Evolutionary conservation across 2,888 invertebrate genomes (phyloP), one percentile per base, ranked within the genome.

Genomic region (Bursaphelenchus okinawaensis): DNA sequence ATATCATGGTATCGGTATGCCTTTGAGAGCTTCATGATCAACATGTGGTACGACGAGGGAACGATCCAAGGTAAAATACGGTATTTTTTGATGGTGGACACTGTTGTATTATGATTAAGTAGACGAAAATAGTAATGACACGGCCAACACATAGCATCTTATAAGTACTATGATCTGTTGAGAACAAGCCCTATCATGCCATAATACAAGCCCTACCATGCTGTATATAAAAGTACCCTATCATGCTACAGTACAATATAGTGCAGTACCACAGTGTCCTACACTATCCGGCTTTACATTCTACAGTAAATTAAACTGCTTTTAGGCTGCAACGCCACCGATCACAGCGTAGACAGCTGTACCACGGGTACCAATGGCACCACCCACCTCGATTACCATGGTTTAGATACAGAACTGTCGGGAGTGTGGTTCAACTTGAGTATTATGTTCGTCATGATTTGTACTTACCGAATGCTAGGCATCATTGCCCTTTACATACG

Each of bases 1-100:
- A 51, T 77, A 16, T 76, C 76, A 16, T 77, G 75, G 75, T 74
- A 75, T 67, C 67, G 70, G 24, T 76, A 76, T 65, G 75, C 73
- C 4, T 77, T 75, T 63, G 74, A 76, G 58, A 69, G 73, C 1
- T 62, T 75, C 7, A 68, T 76, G 52, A 69, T 69, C 22, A 76
- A 77, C 58, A 71, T 75, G 40, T 77, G 74, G 75, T 52, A 27
- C 1, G 58, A 29, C 40, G 66, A 71, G 7, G 50, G 55, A 54
- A 54, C 54, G 19, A n/a, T 54, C 7, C 40, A 12, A 1, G 40
- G 40, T 40, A 40, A 40, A n/a, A n/a, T n/a, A n/a, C n/a, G n/a
- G n/a, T n/a, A n/a, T n/a, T n/a, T n/a, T n/a, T n/a, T n/a, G n/a
- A n/a, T n/a, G n/a, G n/a, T n/a, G n/a, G n/a, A n/a, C n/a, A n/a